Percentiles rank a stretch among this genome's conserved stretches.
These are phyloP conservation scores for Ciona savignyi DNA, from an alignment of 23 tunicate species.

Conservation along the genomic window DNA sequence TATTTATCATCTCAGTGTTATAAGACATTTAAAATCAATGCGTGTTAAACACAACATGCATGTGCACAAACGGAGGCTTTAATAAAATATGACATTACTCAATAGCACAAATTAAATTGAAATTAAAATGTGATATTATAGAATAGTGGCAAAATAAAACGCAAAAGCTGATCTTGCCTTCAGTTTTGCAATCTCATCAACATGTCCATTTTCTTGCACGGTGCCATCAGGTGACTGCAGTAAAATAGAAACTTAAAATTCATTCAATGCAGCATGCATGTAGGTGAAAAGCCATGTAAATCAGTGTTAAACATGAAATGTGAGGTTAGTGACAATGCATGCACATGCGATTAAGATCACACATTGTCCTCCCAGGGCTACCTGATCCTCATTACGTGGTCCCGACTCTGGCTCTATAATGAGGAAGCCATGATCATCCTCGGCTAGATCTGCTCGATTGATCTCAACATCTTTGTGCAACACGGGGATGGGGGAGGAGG, in stretches of 20 bases:
- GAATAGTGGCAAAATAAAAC: no score
- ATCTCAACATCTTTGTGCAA: constrained; percentile 12
- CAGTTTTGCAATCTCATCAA: constrained; percentile 49
- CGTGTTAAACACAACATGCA: no score
- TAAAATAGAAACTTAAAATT: constrained; percentile 1
- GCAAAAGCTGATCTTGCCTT: no score
- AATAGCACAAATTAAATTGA: no score
- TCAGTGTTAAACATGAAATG: neutral
- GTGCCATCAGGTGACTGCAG: constrained; percentile 8
- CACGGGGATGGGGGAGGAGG: constrained; percentile 52
- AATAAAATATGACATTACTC: no score
- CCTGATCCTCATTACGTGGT: neutral
- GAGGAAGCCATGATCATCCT: constrained; percentile 53
- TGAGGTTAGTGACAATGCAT: neutral
- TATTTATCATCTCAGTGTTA: no score
- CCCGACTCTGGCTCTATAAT: constrained; percentile 41
- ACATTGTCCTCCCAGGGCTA: neutral
- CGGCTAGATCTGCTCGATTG: constrained; percentile 14
- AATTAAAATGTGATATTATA: no score
- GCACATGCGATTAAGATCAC: neutral
- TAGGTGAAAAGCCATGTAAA: constrained; percentile 11
- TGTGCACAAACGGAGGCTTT: no score
- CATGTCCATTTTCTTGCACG: constrained; percentile 22
- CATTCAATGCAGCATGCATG: neutral
- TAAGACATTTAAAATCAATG: no score